These are phyloP conservation scores for Drosophila anomelani DNA, from an alignment of 2,888 invertebrate genomes.

Conservation along the genomic window DNA sequence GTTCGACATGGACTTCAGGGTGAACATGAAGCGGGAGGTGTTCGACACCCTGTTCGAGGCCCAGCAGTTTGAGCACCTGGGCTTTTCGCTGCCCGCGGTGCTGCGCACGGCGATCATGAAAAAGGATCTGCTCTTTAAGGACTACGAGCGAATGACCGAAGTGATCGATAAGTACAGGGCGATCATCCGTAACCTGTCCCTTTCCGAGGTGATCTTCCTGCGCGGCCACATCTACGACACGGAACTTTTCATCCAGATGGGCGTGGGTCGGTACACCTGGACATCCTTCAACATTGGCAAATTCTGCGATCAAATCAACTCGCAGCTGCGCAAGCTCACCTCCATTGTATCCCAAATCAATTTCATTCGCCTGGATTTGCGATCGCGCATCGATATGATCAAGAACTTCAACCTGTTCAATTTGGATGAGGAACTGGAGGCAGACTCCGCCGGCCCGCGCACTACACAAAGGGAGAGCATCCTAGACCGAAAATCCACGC, in stretches of 20 bases:
- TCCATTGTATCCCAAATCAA: constrained; percentile 89
- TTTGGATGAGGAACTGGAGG: constrained; percentile 54
- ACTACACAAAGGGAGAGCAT: too few relatives aligned
- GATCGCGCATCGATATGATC: constrained; percentile 86
- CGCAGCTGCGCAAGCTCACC: constrained; percentile 87
- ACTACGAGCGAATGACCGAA: constrained; percentile 87
- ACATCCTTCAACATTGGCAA: constrained; percentile 92
- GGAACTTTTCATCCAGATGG: constrained; percentile 91
- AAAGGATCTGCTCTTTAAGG: constrained; percentile 86
- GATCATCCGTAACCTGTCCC: constrained; percentile 88
- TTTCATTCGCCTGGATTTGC: constrained; percentile 88
- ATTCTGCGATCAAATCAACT: constrained; percentile 87
- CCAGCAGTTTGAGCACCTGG: constrained; percentile 90
- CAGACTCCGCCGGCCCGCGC: background rate
- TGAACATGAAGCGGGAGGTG: constrained; percentile 88
- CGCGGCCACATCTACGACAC: constrained; percentile 89
- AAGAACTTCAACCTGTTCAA: constrained; percentile 86
- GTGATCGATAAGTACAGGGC: constrained; percentile 89
- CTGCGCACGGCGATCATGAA: constrained; percentile 86
- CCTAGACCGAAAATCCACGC: background rate
- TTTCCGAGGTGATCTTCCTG: constrained; percentile 90
- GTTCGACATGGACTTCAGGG: constrained; percentile 87
- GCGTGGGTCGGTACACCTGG: constrained; percentile 93
- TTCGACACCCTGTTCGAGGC: constrained; percentile 90
- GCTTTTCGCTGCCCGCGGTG: constrained; percentile 86